Base-by-base conservation (phyloP, 1,140 invertebrate genomes). In the Meteorus sp. region DNA sequence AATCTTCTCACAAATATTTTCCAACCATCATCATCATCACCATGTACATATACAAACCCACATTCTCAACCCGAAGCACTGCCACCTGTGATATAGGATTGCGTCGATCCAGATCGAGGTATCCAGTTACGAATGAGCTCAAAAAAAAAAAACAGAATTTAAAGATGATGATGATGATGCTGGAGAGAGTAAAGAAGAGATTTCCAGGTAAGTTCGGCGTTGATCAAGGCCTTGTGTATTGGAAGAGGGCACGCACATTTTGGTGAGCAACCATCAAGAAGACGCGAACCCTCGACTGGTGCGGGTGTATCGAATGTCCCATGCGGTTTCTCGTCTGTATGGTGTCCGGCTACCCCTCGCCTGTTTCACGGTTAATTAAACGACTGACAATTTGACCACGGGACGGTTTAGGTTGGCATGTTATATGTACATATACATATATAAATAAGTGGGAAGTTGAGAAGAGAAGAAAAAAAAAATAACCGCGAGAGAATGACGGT, bases 321-420 rank as follows among this genome's bases (percentile, higher is more conserved):
- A 71, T 71, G 56, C 48, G 54, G 62, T 59, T 57, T 53, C 48
- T 33, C 48, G 45, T 23, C 37, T 74, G 72, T 75, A 73, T 63
- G 69, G 72, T 76, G 71, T 76, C 73, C 74, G 63, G 65, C 72
- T 75, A 76, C 73, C 75, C 69, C 68, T 73, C 45, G 69, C 76
- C 76, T 76, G 74, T 80, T 80, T 80, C 77, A 80, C 76, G 77
- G 69, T 79, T 80, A 80, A 80, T 80, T 80, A 79, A 76, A 59
- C 74, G 61, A 60, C 74, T 76, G 76, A 78, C 75, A 72, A 79
- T 78, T 74, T 75, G 76, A 80, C 78, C 76, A 74, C 77, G 71
- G 70, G 75, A 72, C 72, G 72, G 72, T 74, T 78, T n/a, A n/a
- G n/a, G n/a, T n/a, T n/a, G n/a, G n/a, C n/a, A n/a, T n/a, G n/a